Evolutionary conservation across 92 coral and sea anemone species (phyloP).

Genomic region (Porites lobata): DNA sequence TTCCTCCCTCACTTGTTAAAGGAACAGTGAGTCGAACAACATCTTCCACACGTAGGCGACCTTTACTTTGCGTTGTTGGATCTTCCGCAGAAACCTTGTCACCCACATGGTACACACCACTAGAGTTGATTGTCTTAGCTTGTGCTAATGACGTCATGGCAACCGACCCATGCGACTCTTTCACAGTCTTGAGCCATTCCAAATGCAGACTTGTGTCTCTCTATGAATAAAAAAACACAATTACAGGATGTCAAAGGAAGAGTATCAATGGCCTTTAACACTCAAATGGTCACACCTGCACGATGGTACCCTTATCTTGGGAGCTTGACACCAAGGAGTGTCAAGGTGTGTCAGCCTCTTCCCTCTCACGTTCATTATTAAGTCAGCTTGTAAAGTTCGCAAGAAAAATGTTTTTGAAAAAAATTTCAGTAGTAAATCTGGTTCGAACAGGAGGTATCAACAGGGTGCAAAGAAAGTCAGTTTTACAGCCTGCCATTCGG

Average conservation of each 20-base stretch:
- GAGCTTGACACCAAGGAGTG: too few relatives aligned
- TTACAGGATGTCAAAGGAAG: too few relatives aligned
- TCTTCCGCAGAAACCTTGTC: not conserved
- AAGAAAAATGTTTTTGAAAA: too few relatives aligned
- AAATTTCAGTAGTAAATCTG: too few relatives aligned
- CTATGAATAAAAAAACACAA: conserved; percentile 8
- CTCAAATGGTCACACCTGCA: too few relatives aligned
- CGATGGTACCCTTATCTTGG: too few relatives aligned
- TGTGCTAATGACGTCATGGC: conserved; percentile 91
- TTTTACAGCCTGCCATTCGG: too few relatives aligned
- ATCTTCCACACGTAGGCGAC: conserved; percentile 3
- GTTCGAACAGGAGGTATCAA: not conserved
- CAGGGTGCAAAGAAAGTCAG: too few relatives aligned
- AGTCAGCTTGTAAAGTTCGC: too few relatives aligned
- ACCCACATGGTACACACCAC: conserved; percentile 77
- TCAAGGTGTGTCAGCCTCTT: too few relatives aligned
- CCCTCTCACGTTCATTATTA: too few relatives aligned
- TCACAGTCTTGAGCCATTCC: conserved; percentile 83
- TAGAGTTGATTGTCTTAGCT: conserved; percentile 81
- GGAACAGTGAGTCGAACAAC: conserved; percentile 58
- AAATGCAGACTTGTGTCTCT: conserved; percentile 70
- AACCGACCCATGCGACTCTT: conserved; percentile 92
- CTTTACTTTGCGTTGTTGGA: not conserved
- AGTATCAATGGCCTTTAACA: too few relatives aligned
- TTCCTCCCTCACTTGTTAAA: conserved; percentile 30